Conservation (phyloP, 1,140 invertebrate genomes). For the Temnothorax curvispinosus region DNA sequence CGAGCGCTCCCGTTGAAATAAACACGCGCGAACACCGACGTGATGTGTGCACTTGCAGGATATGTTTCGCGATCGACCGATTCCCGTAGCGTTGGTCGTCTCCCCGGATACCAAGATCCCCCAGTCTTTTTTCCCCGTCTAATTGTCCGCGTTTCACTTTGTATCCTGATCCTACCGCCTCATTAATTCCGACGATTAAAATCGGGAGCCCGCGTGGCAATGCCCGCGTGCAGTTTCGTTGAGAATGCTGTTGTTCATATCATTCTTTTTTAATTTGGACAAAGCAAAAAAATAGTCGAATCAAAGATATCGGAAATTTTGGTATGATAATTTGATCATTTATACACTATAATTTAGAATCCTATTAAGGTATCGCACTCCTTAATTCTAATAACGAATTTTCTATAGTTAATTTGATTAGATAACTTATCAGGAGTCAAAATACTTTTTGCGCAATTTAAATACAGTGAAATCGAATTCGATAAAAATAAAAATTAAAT, state of each 20-base stretch:
- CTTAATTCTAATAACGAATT: not conserved
- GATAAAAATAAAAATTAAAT: constrained; percentile 55
- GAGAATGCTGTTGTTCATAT: not conserved
- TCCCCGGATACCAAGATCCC: constrained; percentile 63
- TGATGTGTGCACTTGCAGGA: constrained; percentile 71
- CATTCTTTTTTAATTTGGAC: not conserved
- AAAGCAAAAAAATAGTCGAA: not conserved
- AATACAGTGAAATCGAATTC: constrained; percentile 15
- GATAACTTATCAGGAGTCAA: not conserved
- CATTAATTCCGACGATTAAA: constrained; percentile 56
- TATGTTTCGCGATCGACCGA: constrained; percentile 77
- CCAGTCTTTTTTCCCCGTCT: constrained; percentile 70
- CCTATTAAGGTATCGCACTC: not conserved
- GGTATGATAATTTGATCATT: not conserved
- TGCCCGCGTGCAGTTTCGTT: not conserved
- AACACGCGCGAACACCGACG: constrained; percentile 64
- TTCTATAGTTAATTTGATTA: not conserved
- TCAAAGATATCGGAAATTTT: not conserved
- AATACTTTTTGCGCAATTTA: constrained; percentile 37
- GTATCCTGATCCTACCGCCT: constrained; percentile 69
- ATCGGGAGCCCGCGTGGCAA: not conserved
- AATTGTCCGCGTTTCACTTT: constrained; percentile 78
- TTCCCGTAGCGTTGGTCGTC: constrained; percentile 50
- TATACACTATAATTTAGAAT: not conserved
- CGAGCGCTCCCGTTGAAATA: not conserved